Evolutionary conservation across 2,888 invertebrate species (phyloP).

Genomic region (Diarsia mendica): DNA sequence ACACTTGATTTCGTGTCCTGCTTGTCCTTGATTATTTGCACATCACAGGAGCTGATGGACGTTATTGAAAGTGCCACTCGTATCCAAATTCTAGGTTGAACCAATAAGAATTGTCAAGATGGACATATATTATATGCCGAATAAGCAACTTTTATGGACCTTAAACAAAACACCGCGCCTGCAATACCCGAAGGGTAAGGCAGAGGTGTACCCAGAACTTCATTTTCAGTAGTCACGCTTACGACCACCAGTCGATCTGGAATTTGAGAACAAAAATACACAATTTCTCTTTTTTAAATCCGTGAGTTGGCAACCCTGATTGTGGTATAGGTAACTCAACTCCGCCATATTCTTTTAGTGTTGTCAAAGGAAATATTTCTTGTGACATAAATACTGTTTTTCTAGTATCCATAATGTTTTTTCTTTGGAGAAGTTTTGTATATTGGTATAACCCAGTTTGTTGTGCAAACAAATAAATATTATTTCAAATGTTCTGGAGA

Average conservation of each 20-base stretch:
- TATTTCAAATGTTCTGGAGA: slow-evolving; percentile 22
- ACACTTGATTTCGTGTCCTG: no score
- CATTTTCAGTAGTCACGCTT: not conserved
- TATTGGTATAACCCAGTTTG: slow-evolving; percentile 11
- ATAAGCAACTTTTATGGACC: no score
- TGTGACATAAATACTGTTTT: slow-evolving; percentile 35
- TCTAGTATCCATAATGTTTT: slow-evolving; percentile 19
- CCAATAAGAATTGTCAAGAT: no score
- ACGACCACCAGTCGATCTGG: not conserved
- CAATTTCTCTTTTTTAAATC: not conserved
- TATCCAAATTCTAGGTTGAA: no score
- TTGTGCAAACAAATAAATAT: slow-evolving; percentile 24
- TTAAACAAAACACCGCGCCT: no score
- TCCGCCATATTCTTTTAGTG: slow-evolving; percentile 35
- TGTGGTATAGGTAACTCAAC: slow-evolving; percentile 25
- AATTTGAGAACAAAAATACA: not conserved
- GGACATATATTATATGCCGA: no score
- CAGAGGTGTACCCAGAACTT: no score
- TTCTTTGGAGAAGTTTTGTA: slow-evolving; percentile 2
- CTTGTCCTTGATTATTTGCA: no score
- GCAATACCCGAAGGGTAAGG: no score
- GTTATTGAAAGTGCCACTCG: no score
- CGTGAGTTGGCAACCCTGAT: slow-evolving; percentile 23
- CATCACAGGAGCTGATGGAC: no score
- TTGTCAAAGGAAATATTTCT: slow-evolving; percentile 36